Evolutionary conservation across 2,113 vertebrate species (phyloP), one percentile per base, ranked within the genome.

Genomic region (Alethe castanea): DNA sequence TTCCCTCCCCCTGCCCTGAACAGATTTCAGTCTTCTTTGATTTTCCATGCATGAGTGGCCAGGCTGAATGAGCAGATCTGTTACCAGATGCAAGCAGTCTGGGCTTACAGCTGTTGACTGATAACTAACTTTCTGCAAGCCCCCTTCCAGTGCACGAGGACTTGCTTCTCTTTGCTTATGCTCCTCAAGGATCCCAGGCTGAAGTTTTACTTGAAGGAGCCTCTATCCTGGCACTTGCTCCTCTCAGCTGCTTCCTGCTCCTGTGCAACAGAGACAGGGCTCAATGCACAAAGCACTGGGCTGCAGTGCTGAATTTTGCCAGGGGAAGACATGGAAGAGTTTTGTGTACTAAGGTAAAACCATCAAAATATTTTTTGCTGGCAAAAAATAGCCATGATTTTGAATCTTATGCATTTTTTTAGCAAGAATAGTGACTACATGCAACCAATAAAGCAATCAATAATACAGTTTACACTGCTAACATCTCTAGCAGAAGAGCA

Each of bases 51-150:
- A 48, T 1, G 19, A 94, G 59, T 19, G 14, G 64, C 40, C 44
- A 62, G 76, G 76, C 60, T 95, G 96, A 96, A 92, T 31, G 88
- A 96, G 80, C 56, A 88, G 82, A 95, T 96, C 95, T 94, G 88
- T 95, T 96, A 95, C 86, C 85, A 96, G 85, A 85, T 83, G 52
- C 67, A 71, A 94, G 76, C 62, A 89, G 62, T 14, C 85, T 95
- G 76, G 71, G 56, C 35, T 96, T 77, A 78, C 26, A 92, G 59
- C 88, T 94, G 92, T 40, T 96, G 85, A 95, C 82, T 81, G 95
- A 92, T 78, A 93, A 76, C 40, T 77, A 93, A 79, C 45, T 45
- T 78, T 65, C 62, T 60, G 76, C 85, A 90, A 88, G 62, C 28
- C 35, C 35, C 87, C 13, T 36, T 15, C 5, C 67, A 40, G 71